Evolutionary conservation across 2,113 vertebrate species (phyloP).

Genomic region (Thamnaconus septentrionalis): DNA sequence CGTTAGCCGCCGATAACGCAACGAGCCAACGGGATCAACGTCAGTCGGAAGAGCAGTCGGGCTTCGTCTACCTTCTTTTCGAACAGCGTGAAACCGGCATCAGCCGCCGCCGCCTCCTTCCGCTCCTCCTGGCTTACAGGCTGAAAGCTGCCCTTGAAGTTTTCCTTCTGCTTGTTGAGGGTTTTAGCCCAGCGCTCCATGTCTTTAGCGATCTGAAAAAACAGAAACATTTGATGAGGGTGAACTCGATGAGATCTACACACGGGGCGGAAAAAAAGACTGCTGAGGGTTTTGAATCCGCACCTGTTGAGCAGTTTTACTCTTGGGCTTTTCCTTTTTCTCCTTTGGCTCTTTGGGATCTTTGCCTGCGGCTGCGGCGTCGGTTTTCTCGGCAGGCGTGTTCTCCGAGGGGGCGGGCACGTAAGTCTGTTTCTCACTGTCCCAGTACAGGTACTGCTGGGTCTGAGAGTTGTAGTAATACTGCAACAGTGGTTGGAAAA

Average conservation of each 20-base stretch:
- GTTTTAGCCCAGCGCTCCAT: conserved; percentile 99
- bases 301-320: conserved; percentile 98
- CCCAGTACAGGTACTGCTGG: conserved; percentile 98
- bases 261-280: neutral
- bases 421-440: conserved; percentile 92
- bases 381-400: conserved; percentile 26
- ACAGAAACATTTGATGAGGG: neutral
- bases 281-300: neutral
- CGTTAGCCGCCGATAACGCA: neutral
- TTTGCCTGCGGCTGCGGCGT: conserved; percentile 42
- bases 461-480: conserved; percentile 98
- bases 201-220: conserved; percentile 93
- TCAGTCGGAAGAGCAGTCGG: neutral
- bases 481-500: conserved; percentile 62
- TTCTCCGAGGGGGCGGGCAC: conserved; percentile 78
- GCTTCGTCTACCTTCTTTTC: conserved; percentile 89
- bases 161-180: conserved; percentile 98
- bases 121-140: conserved; percentile 91
- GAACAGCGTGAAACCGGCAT: conserved; percentile 94
- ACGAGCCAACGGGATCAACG: neutral
- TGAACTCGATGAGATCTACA: neutral
- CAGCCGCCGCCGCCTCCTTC: conserved; percentile 93
- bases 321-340: conserved; percentile 98
- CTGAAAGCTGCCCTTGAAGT: conserved; percentile 96
- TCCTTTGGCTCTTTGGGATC: conserved; percentile 82